Base-by-base conservation (phyloP, 2,888 invertebrate species). In the Pycnomerus fuliginosus region DNA sequence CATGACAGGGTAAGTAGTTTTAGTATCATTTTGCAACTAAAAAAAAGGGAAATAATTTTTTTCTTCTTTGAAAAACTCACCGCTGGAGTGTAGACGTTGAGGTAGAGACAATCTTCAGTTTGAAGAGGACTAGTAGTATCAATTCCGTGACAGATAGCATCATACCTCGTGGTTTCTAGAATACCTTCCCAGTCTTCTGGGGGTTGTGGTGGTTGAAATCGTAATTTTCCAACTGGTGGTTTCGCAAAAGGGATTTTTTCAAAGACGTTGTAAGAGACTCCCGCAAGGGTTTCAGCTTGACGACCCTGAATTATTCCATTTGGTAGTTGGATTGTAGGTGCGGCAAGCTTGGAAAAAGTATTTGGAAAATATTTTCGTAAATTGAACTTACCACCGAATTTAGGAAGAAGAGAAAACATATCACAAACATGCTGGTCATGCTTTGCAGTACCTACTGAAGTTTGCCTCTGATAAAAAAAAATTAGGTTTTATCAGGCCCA, bases 31-130 rank as follows among this genome's bases (percentile, higher is more conserved):
- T 10, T 52, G 40, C 4, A 40, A 27, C 40, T 39, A 17, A 28
- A 27, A 24, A 31, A 17, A 14, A 37, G 28, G 17, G 15, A 12
- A 7, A 3, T 7, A 29, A 28, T 5, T 13, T 17, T 20, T n/a
- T n/a, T n/a, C n/a, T n/a, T n/a, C n/a, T n/a, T n/a, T n/a, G n/a
- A n/a, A n/a, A n/a, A n/a, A n/a, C n/a, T n/a, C n/a, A 47, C 47
- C 14, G 31, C 20, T 32, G 51, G 49, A 7, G 51, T 48, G 15
- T 40, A 54, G 3, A 54, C 46, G 16, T 48, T 52, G 15, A 54
- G 12, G 10, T 40, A 40, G 1, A 54, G 35, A 25, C 54, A 54
- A 33, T 54, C 54, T 32, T 54, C 54, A 23, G 47, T n/a, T n/a
- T n/a, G n/a, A n/a, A n/a, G n/a, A n/a, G n/a, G n/a, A 7, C 20